A percentile compares a stretch with the other conserved stretches of the same genome.
Evolutionary conservation across 2,113 vertebrate species (phyloP).

Genomic region (Pangasianodon hypophthalmus): DNA sequence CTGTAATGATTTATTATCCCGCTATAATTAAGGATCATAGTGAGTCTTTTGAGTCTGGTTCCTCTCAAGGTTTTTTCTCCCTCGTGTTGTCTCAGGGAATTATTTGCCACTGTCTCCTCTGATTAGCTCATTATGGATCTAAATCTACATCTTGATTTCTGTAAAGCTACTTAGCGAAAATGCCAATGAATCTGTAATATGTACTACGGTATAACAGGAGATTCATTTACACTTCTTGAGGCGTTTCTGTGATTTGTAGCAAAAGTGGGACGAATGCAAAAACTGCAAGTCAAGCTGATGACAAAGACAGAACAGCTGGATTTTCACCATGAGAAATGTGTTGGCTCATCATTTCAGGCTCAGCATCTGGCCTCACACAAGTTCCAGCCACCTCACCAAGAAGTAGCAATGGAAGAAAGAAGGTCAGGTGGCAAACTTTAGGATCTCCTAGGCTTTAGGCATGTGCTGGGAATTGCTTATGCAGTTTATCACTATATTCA

Average conservation of each 20-base stretch:
- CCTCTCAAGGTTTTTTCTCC: not conserved
- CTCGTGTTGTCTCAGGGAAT: not conserved
- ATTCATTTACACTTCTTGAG: not conserved
- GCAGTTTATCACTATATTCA: not conserved
- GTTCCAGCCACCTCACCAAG: slow-evolving; percentile 48
- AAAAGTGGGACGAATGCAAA: not conserved
- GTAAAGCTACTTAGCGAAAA: not conserved
- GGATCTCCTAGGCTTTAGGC: not conserved
- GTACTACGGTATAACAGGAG: not conserved
- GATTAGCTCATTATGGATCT: not conserved
- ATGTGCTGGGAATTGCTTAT: not conserved
- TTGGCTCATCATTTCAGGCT: slow-evolving; percentile 13
- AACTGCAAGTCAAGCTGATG: not conserved
- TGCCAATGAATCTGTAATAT: not conserved
- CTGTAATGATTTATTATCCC: not conserved
- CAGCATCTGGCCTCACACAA: not conserved
- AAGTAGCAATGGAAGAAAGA: slow-evolving; percentile 63
- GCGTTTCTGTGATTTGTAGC: not conserved
- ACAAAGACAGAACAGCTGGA: not conserved
- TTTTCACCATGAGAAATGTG: slow-evolving; percentile 28
- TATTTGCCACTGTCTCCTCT: not conserved
- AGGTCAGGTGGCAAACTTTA: not conserved
- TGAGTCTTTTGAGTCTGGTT: not conserved
- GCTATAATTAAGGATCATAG: not conserved
- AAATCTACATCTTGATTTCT: not conserved